Base-by-base conservation (phyloP, 2,888 invertebrate species). In the Calameuta filiformis region DNA sequence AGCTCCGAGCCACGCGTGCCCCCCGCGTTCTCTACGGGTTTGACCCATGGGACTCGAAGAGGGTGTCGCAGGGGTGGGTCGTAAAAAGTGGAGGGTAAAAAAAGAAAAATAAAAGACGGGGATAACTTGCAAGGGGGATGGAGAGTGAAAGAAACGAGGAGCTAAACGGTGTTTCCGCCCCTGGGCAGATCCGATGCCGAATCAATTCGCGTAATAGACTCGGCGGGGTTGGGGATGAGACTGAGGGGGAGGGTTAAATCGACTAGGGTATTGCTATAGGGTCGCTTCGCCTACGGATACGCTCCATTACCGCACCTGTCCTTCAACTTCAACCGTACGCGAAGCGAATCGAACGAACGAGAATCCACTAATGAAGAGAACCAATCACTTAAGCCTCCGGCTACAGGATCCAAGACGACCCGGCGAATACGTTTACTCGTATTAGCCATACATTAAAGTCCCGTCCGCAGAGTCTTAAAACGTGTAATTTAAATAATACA, bases 241-340 rank as follows among this genome's bases (percentile, higher is more conserved):
- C 35, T 12, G n/a, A 12, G 69, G 76, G 77, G 78, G 80, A 83
- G 80, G 82, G 85, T 85, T 85, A 82, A 88, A 86, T 85, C 83
- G 83, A 81, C 81, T 83, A 79, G 79, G 81, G 75, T 79, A 76
- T 77, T 77, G 74, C 76, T 77, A 76, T 77, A 76, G 37, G 68
- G 73, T 73, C 73, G 79, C 80, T 76, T 78, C 75, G 78, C 76
- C 79, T 83, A 69, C 79, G 80, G 87, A 88, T 89, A 90, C 89
- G 89, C 88, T 73, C 88, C 90, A 90, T 90, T 90, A 90, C 90
- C 89, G 86, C 89, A 90, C 90, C 90, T 90, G 90, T 88, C 89
- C 87, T 87, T 88, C 86, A 87, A 88, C 84, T 84, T 78, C 74
- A n/a, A 30, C n/a, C 35, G 73, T 84, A 56, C 71, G 79, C 78